Base-by-base conservation (phyloP, 2,888 invertebrate genomes). In the Trachelus stipa region DNA sequence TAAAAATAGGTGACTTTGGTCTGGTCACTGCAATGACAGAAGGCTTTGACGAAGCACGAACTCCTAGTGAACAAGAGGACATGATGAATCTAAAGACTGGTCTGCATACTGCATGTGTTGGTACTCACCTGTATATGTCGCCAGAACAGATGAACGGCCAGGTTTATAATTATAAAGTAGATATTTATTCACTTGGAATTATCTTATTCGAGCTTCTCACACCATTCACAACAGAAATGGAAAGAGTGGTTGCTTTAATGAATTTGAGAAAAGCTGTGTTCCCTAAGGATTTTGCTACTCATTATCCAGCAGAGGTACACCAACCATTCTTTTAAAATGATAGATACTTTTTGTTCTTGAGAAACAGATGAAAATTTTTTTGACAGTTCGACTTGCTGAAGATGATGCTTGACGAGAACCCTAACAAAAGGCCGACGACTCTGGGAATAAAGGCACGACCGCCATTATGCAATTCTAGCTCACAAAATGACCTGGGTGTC, bases 1-100 rank as follows among this genome's bases (percentile, higher is more conserved):
- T 99, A 12, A 99, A 99, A 93, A 97, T 99, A 77, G 99, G 99
- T 0, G 99, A 99, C 92, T 99, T 99, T 92, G 99, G 99, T 0
- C 94, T 99, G n/a, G 99, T 98, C 15, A 98, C 99, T 6, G 95
- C 96, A 34, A 96, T 97, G 94, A 93, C 94, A 73, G 95, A 95
- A 85, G 93, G 92, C 77, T 92, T 91, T 34, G 90, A 91, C 81
- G 89, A 90, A 75, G 86, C 88, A 1, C 84, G 82, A 79, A 88
- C 87, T 11, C 85, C 86, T 6, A 80, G 82, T 31, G 80, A 81
- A 81, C 87, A 79, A 84, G 90, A 84, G 85, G 90, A 78, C 87
- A 88, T 81, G 79, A 82, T 77, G 85, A 86, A 31, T 87, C 87
- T 37, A 78, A 90, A 86, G 1, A 84, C 92, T 75, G 92, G 91